Evolutionary conservation across 2,113 vertebrate genomes (phyloP).

Genomic region (Oophaga pumilio): DNA sequence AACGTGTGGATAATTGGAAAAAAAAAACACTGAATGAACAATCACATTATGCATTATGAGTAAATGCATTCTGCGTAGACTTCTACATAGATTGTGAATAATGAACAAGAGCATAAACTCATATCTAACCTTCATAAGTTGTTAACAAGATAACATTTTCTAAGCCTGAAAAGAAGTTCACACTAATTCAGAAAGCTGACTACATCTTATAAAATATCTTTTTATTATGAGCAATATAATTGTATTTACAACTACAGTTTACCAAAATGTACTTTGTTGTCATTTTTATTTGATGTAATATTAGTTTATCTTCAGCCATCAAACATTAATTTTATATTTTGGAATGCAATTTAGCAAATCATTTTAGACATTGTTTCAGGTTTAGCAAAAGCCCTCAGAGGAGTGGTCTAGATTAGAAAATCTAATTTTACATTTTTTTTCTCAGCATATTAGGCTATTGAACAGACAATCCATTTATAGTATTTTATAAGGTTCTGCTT

Average conservation of each 20-base stretch:
- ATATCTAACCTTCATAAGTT: neutral
- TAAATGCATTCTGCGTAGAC: neutral
- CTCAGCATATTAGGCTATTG: neutral
- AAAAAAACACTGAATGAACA: neutral
- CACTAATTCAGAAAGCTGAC: constrained; percentile 1
- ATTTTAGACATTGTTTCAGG: neutral
- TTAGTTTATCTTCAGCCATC: neutral
- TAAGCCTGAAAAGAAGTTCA: neutral
- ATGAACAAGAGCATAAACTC: neutral
- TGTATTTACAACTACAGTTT: constrained; percentile 3
- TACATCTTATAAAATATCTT: neutral
- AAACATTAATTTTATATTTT: neutral
- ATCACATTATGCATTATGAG: neutral
- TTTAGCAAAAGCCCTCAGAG: neutral
- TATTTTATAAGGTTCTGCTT: neutral
- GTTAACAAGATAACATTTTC: neutral
- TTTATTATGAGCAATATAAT: constrained; percentile 8
- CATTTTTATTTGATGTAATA: constrained; percentile 7
- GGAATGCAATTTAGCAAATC: neutral
- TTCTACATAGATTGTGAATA: neutral
- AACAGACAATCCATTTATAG: neutral
- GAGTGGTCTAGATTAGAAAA: neutral
- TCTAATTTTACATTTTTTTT: neutral
- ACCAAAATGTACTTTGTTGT: neutral
- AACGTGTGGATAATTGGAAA: neutral